Evolutionary conservation across 2,113 vertebrate species (phyloP).

Genomic region (Aspidoscelis tigris): DNA sequence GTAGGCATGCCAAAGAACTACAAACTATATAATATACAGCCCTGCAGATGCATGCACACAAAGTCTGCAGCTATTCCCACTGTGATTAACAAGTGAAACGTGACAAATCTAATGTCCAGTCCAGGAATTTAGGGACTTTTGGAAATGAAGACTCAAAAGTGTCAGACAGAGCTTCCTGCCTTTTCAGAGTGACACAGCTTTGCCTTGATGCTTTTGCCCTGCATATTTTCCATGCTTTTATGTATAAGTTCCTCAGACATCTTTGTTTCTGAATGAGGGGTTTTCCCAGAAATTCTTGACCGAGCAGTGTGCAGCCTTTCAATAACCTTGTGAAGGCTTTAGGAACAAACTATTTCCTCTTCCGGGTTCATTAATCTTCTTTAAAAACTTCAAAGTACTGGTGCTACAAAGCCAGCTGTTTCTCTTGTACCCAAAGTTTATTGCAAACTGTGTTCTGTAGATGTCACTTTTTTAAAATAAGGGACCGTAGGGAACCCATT

Average conservation of each 20-base stretch:
- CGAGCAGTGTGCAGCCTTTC: slow-evolving; percentile 58
- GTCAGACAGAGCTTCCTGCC: neutral
- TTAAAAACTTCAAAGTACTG: neutral
- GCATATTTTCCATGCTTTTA: slow-evolving; percentile 31
- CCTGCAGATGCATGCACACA: too few species aligned
- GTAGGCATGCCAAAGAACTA: too few species aligned
- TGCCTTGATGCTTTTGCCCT: slow-evolving; percentile 17
- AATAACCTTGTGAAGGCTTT: slow-evolving; percentile 59
- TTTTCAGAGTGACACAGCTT: neutral
- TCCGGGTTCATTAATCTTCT: slow-evolving; percentile 49
- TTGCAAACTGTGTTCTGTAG: neutral
- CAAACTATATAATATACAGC: too few species aligned
- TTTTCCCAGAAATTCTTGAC: slow-evolving; percentile 42
- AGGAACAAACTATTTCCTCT: slow-evolving; percentile 60
- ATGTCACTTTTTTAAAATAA: neutral
- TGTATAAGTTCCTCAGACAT: fast-evolving
- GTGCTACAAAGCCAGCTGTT: neutral
- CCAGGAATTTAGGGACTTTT: too few species aligned
- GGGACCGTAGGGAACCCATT: neutral
- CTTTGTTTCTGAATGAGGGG: slow-evolving; percentile 20
- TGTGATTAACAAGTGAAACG: neutral
- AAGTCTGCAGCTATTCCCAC: neutral
- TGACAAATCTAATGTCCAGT: too few species aligned
- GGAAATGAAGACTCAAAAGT: neutral
- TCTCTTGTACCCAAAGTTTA: neutral